Evolutionary conservation across 2,113 vertebrate genomes (phyloP), one percentile per base, ranked within the genome.

Genomic region (Prinia subflava): DNA sequence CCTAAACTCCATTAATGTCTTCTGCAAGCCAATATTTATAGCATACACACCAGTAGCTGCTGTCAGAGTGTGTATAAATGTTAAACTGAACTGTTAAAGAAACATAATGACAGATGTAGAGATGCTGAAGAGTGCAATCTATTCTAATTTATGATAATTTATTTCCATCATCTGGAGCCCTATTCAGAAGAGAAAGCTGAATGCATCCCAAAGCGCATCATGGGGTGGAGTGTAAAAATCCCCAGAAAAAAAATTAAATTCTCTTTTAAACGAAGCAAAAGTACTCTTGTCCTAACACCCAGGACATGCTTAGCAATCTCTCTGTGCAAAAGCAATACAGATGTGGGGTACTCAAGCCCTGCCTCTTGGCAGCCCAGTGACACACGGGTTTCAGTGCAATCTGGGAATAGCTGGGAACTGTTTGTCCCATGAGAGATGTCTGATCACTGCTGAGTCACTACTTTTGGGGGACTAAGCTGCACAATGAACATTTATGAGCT

Each of bases 71-170:
- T 96, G 95, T 97, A 96, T 96, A 96, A 97, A 97, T 96, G 96
- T 96, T 96, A 97, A 97, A 97, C 94, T 76, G 96, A 96, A 93
- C 96, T 96, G 96, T 97, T 97, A 97, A 95, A 96, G 96, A 96
- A 97, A 96, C 96, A 95, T 97, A 96, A 97, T 93, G 95, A 96
- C 96, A 97, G 96, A 97, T 97, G 96, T 93, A 97, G 95, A 96
- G 96, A 97, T 97, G 95, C 95, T 96, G 96, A 96, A 95, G 96
- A 96, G 94, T 96, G 96, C 94, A 96, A 97, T 97, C 95, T 96
- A 94, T 97, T 97, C 95, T 97, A 97, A 97, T 97, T 96, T 97
- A 97, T 97, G 96, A 92, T 97, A 96, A 97, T 97, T 97, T 97
- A 96, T 97, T 97, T 94, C 96, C 90, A 96, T 97, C 95, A 96